These are phyloP conservation scores for Dicaeum eximium DNA, from an alignment of 2,113 vertebrate genomes.

Conservation along the genomic window DNA sequence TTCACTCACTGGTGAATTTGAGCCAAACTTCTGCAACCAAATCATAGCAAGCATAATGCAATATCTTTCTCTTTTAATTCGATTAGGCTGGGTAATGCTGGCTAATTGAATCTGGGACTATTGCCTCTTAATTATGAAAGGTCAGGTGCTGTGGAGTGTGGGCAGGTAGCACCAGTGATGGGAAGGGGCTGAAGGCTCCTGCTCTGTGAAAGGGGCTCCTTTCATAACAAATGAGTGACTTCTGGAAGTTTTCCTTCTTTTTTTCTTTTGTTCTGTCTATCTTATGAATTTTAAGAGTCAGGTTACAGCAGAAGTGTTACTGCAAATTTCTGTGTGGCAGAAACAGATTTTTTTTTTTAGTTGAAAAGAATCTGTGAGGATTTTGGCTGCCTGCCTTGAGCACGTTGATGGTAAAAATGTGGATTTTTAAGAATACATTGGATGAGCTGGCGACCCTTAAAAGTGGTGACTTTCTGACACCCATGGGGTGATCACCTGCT, in stretches of 20 bases:
- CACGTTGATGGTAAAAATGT: not conserved
- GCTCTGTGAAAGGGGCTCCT: not conserved
- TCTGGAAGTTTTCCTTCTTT: not conserved
- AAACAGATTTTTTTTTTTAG: not conserved
- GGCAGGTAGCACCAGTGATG: not conserved
- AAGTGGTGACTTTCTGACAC: not conserved
- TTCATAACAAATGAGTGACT: accelerated
- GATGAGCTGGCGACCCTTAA: not conserved
- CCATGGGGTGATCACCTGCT: not conserved
- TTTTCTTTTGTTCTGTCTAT: not conserved
- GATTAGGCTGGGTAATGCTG: not conserved
- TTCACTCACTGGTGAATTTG: not conserved
- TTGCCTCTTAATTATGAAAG: slow-evolving; percentile 20
- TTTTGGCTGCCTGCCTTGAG: not conserved
- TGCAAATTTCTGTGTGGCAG: not conserved
- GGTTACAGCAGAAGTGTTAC: not conserved
- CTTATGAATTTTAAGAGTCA: not conserved
- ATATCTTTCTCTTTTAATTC: slow-evolving; percentile 9
- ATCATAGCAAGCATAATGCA: slow-evolving; percentile 13
- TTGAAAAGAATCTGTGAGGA: not conserved
- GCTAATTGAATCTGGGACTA: slow-evolving; percentile 38
- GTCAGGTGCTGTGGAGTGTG: accelerated
- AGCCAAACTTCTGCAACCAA: slow-evolving; percentile 26
- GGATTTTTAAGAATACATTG: not conserved
- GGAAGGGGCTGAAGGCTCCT: not conserved